Evolutionary conservation across 2,797 vertebrate genomes (phyloP), one percentile per base, ranked within the genome.

Genomic region (Synanceia verrucosa): DNA sequence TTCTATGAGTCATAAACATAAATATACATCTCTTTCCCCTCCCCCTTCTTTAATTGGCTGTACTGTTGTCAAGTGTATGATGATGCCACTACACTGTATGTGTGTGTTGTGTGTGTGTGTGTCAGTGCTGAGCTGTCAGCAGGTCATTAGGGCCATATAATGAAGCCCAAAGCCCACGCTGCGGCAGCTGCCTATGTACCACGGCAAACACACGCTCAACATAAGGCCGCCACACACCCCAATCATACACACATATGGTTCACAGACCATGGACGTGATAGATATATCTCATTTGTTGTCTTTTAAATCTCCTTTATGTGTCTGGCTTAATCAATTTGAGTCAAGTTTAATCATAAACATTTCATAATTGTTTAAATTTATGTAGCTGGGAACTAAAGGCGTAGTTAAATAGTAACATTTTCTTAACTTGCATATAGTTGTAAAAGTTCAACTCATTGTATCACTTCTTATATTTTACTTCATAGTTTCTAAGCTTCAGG

Each of bases 101-200:
- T 77, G 56, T 64, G 41, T 69, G 65, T 70, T 70, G 60, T 66
- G 63, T 69, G 79, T 81, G 65, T 66, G 69, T 70, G 67, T 72
- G 81, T 79, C 65, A 73, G 76, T 53, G 79, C 52, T 71, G 77
- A 83, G 79, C 78, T 95, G 95, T 96, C 96, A 96, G 95, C 93
- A 94, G 94, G 95, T 97, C 96, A 96, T 97, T 97, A 97, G 95
- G 94, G 94, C 94, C 95, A 96, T 95, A 96, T 96, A 96, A 97
- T 96, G 95, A 97, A 96, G 93, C 93, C 91, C 87, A 89, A 76
- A 78, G 92, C 94, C 93, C 93, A 94, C 88, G 92, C 94, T 95
- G 94, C 90, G 93, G 95, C 95, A 96, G 95, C 95, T 96, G 95
- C 95, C 94, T 94, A 86, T 89, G 91, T 94, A 93, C 92, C 93